A percentile compares a stretch with the other conserved stretches of the same genome.
These are phyloP conservation scores for Mechanitis mazaeus DNA, from an alignment of 2,888 invertebrate genomes.

Conservation along the genomic window DNA sequence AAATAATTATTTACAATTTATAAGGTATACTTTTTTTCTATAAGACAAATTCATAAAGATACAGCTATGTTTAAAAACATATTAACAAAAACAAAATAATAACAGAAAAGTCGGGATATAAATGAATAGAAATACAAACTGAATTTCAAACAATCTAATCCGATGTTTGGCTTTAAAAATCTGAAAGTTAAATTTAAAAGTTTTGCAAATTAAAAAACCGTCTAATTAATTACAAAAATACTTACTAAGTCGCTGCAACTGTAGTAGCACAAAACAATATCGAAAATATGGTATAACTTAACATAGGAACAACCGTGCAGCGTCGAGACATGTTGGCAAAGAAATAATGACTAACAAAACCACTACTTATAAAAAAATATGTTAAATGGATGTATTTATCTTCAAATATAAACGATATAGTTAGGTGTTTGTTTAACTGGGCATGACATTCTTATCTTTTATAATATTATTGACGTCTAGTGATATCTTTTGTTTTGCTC, in stretches of 20 bases:
- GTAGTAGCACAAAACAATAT: not conserved
- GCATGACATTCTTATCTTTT: slow-evolving; percentile 57
- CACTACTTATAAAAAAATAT: slow-evolving; percentile 21
- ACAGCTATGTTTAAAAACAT: no score
- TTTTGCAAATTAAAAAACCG: no score
- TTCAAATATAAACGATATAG: slow-evolving; percentile 27
- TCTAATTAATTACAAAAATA: not conserved
- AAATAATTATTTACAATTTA: no score
- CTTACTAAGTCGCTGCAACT: slow-evolving; percentile 2
- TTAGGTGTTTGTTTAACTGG: slow-evolving; percentile 36
- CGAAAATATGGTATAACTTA: slow-evolving; percentile 13
- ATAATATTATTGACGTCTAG: slow-evolving; percentile 55
- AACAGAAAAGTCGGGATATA: slow-evolving; percentile 21
- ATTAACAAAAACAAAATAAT: slow-evolving; percentile 15
- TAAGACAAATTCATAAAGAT: no score
- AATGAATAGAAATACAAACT: slow-evolving; percentile 21
- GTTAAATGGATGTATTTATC: slow-evolving; percentile 19
- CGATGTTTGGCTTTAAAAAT: no score
- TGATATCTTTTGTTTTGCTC: slow-evolving; percentile 20
- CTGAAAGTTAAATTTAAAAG: no score
- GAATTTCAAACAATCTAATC: not conserved
- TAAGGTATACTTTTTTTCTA: no score
- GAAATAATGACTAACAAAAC: slow-evolving; percentile 11
- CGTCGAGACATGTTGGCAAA: slow-evolving; percentile 2
- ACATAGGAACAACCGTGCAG: slow-evolving; percentile 20